phyloP scores from a whole-genome alignment of 2,797 vertebrate genomes.

The Cirrhinus mrigala region DNA sequence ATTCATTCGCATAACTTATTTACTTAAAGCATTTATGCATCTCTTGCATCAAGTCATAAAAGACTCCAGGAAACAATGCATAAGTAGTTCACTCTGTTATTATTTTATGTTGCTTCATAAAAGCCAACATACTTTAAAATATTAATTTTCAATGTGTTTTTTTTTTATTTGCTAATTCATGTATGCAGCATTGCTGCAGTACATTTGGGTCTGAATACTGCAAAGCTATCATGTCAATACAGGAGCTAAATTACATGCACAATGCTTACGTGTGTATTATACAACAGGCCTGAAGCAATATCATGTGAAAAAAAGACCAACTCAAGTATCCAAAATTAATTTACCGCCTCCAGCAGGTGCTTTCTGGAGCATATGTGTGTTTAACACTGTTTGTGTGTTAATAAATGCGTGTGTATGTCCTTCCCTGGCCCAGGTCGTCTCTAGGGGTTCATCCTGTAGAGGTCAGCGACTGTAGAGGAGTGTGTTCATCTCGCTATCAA shows the following conservation, averaged over 20 bases:
- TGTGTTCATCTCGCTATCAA: constrained; percentile 9
- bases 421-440: neutral
- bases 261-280: neutral
- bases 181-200: neutral
- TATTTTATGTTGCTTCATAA: neutral
- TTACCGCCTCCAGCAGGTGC: neutral
- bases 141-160: neutral
- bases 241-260: neutral
- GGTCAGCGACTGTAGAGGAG: neutral
- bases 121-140: neutral
- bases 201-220: neutral
- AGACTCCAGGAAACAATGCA: neutral
- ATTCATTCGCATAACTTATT: too few species aligned
- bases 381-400: neutral
- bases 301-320: neutral
- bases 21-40: neutral
- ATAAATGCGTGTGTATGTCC: constrained; percentile 14
- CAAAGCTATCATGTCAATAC: neutral
- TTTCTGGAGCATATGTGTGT: neutral
- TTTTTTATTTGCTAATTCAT: neutral
- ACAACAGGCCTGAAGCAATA: neutral
- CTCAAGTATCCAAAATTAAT: neutral
- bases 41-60: neutral
- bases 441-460: constrained; percentile 9
- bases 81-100: neutral